phyloP scores from a whole-genome alignment of 2,888 invertebrate genomes.

The Platyscelio sp. region DNA sequence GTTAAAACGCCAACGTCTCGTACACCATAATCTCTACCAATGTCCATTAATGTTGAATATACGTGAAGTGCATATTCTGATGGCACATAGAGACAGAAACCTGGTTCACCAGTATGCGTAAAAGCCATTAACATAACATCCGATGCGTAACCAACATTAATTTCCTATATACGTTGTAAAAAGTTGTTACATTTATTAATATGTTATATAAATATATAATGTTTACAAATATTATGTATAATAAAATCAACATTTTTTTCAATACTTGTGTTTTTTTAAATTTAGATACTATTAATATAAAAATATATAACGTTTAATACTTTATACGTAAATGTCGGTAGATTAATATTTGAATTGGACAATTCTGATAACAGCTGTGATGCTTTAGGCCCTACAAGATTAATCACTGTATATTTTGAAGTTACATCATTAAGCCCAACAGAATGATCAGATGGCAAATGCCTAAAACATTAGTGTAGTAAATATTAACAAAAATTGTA shows the following conservation, averaged over 20 bases:
- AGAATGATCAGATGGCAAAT: constrained; percentile 88
- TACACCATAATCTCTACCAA: constrained; percentile 89
- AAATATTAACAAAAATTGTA: no score
- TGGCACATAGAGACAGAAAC: constrained; percentile 90
- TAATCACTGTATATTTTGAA: constrained; percentile 91
- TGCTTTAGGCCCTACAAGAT: constrained; percentile 90
- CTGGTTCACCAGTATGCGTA: constrained; percentile 91
- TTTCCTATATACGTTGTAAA: constrained; percentile 39
- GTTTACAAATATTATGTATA: no score
- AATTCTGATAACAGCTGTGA: constrained; percentile 88
- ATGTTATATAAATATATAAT: no score
- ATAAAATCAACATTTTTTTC: no score
- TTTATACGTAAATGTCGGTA: constrained; percentile 89
- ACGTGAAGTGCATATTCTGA: constrained; percentile 92
- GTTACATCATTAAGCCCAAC: constrained; percentile 88
- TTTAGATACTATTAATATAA: no score
- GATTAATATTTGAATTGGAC: constrained; percentile 88
- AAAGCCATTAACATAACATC: constrained; percentile 90
- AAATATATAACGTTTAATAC: no score
- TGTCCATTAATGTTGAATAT: constrained; percentile 89
- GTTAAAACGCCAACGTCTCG: constrained; percentile 90
- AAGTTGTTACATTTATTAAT: no score
- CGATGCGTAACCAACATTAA: constrained; percentile 89
- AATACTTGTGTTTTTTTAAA: no score
- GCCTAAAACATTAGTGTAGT: no score